Evolutionary conservation across 2,888 invertebrate species (phyloP), one percentile per base, ranked within the genome.

Genomic region (Metallyticus violacea): DNA sequence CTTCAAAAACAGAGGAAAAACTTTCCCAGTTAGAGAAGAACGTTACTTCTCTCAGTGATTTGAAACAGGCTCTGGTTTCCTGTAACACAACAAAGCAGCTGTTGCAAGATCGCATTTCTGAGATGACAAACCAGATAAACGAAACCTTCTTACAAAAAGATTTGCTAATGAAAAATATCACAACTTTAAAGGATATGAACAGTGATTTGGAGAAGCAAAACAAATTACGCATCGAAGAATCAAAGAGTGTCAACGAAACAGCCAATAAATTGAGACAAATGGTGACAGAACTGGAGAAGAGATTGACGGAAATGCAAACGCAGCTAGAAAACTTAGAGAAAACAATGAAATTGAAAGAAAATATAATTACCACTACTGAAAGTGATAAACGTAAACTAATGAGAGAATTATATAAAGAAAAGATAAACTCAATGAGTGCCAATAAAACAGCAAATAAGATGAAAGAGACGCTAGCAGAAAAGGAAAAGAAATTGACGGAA

Each of bases 21-120:
- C n/a, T n/a, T n/a, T n/a, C n/a, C n/a, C n/a, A n/a, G n/a, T n/a
- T 0, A 0, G 7, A 15, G 2, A 0, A 62, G 1, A 0, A 15
- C 5, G 15, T 15, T 62, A 4, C 22, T 62, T 5, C 2, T 1
- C 15, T 15, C 1, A 6, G 3, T 62, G 22, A 15, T 0, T 62
- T 62, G 4, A 62, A 6, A n/a, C n/a, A n/a, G n/a, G n/a, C n/a
- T n/a, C n/a, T n/a, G n/a, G n/a, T n/a, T 0, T 7, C 7, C 0
- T 62, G 1, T 4, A 62, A 62, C 15, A 62, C 15, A 4, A 15
- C 4, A 15, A 1, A 15, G 3, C 6, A 62, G 2, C 15, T n/a
- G n/a, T n/a, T n/a, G n/a, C n/a, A n/a, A n/a, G n/a, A n/a, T n/a
- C n/a, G n/a, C n/a, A n/a, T n/a, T n/a, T n/a, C n/a, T n/a, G n/a